Evolutionary conservation across 2,797 vertebrate species (phyloP), one percentile per base, ranked within the genome.

Genomic region (Neostethus bicornis): DNA sequence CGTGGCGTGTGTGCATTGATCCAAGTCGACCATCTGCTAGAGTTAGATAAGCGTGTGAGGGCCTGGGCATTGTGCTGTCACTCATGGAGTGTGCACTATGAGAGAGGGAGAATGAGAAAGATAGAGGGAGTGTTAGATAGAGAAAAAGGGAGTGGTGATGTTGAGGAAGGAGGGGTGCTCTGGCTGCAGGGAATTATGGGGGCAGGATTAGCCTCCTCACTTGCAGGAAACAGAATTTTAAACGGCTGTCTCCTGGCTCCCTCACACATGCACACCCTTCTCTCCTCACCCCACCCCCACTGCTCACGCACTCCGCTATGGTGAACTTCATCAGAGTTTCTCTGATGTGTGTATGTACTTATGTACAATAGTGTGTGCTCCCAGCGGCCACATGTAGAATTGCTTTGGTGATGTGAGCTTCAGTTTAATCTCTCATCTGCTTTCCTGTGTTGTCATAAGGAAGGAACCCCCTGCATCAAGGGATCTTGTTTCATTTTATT

Each of bases 1-100:
- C 97, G 94, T 97, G 96, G 96, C 94, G 94, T 97, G 96, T 97
- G 97, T 95, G 96, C 97, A 99, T 97, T 99, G 97, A 99, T 99
- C 97, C 97, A 99, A 98, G 96, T 96, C 96, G 93, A 96, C 97
- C 97, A 99, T 98, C 96, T 99, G 97, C 96, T 98, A 94, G 94
- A 95, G 95, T 96, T 95, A 98, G 96, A 98, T 99, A 99, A 99
- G 96, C 96, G 70, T 95, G 96, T 92, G 94, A 96, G 95, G 95
- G 96, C 96, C 96, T 95, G 95, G 96, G 95, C 95, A 95, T 93
- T 96, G 95, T 95, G 96, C 96, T 99, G 96, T 98, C 96, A 98
- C 94, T 95, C 93, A 95, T 91, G 92, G 94, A 96, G 89, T 80
- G 85, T 87, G 90, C 87, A 84, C 84, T 75, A 85, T 84, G 88